Percentiles rank a stretch among this genome's conserved stretches.
Conservation (phyloP, 2,888 invertebrate genomes). For the Acronicta aceris region DNA sequence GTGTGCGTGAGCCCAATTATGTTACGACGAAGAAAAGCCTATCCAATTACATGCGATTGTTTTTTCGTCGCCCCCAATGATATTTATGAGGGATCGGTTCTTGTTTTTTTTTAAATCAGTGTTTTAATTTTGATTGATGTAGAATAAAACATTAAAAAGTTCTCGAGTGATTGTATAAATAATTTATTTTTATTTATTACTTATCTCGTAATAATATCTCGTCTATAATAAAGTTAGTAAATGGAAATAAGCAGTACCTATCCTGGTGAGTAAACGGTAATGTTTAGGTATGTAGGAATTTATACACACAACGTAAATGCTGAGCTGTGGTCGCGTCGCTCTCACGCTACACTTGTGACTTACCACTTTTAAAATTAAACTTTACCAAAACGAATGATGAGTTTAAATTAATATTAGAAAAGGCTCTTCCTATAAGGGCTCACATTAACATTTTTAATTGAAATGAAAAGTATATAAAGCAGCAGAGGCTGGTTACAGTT, state of each 20-base stretch:
- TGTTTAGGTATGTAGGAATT: no score
- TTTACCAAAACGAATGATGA: neutral
- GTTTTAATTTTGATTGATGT: constrained; percentile 27
- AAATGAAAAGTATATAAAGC: constrained; percentile 58
- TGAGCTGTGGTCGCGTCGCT: neutral
- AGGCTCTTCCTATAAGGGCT: constrained; percentile 37
- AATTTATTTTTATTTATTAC: no score
- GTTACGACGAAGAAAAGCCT: constrained; percentile 45
- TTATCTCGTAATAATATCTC: no score
- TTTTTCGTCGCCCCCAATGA: constrained; percentile 42
- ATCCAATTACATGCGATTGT: constrained; percentile 59
- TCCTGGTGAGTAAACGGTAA: no score
- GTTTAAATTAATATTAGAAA: constrained; percentile 30
- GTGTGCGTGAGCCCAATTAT: constrained; percentile 55
- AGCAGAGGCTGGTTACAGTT: no score
- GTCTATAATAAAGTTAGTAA: no score
- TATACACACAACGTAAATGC: no score
- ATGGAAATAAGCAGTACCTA: no score
- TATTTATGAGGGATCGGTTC: constrained; percentile 50
- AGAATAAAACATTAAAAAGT: neutral
- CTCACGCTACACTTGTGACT: no score
- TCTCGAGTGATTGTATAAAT: neutral
- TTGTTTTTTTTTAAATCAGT: constrained; percentile 44
- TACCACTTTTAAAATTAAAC: no score
- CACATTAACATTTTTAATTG: constrained; percentile 55